phyloP scores from a whole-genome alignment of 2,797 vertebrate genomes.

The Syndactyla subalaris region DNA sequence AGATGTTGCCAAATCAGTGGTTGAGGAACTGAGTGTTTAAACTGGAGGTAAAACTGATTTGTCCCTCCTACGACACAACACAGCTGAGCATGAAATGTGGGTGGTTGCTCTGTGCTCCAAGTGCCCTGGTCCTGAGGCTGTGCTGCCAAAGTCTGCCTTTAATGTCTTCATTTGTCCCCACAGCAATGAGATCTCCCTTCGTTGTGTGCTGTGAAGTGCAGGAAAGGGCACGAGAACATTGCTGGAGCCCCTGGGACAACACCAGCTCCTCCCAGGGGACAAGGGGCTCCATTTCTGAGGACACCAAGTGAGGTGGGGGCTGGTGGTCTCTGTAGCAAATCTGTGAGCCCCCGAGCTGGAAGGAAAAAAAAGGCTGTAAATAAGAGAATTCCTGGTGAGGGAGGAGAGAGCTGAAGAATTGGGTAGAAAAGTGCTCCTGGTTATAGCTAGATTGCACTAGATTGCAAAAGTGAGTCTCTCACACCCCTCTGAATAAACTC shows the following conservation, averaged over 20 bases:
- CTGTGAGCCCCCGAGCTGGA: no score
- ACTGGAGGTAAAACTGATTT: no score
- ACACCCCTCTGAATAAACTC: not conserved
- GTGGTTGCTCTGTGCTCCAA: not conserved
- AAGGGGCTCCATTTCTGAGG: no score
- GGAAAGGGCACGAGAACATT: not conserved
- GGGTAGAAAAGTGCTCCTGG: not conserved
- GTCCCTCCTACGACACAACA: no score
- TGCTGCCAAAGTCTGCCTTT: not conserved
- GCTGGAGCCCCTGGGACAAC: not conserved
- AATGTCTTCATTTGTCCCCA: not conserved
- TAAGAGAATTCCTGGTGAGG: no score
- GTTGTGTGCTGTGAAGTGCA: no score
- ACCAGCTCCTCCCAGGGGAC: not conserved
- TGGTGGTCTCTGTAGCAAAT: no score
- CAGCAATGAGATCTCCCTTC: accelerated
- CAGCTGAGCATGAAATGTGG: no score
- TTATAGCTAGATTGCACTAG: conserved; percentile 3
- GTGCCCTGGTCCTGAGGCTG: not conserved
- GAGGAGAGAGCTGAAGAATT: not conserved
- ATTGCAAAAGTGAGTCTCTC: conserved; percentile 3
- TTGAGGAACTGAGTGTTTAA: no score
- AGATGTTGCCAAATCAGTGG: no score
- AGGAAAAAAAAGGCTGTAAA: no score
- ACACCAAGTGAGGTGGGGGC: no score